Evolutionary conservation across 2,113 vertebrate genomes (phyloP).

Genomic region (Galeopterus variegatus): DNA sequence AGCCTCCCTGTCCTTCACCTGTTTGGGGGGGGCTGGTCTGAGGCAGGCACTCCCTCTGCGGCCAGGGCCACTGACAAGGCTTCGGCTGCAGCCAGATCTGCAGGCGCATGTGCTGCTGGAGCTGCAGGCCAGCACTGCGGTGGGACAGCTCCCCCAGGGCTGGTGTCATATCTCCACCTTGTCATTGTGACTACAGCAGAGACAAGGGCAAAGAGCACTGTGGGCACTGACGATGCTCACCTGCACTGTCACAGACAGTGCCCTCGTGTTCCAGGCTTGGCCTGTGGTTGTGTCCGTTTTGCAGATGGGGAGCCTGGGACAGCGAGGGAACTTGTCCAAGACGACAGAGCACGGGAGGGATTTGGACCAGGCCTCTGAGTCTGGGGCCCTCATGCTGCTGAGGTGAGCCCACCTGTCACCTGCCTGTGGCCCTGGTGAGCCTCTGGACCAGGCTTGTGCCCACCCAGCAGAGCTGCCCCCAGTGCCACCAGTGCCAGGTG

Average conservation of each 20-base stretch:
- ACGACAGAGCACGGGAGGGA: constrained; percentile 66
- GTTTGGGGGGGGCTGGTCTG: neutral
- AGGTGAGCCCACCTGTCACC: neutral
- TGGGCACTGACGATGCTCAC: accelerated
- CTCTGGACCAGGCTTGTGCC: no score
- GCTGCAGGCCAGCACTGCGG: no score
- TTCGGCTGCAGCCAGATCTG: neutral
- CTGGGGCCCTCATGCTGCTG: neutral
- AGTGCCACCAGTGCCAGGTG: neutral
- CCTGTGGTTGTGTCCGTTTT: constrained; percentile 42
- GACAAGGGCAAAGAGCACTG: neutral
- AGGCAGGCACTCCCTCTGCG: neutral
- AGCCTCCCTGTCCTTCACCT: accelerated
- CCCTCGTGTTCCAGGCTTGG: neutral
- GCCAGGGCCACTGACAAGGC: neutral
- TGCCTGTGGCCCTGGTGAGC: neutral
- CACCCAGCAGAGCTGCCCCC: no score
- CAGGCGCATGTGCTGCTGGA: neutral
- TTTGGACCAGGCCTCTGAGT: constrained; percentile 60
- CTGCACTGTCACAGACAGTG: accelerated
- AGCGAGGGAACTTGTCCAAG: constrained; percentile 71
- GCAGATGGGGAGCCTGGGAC: constrained; percentile 47
- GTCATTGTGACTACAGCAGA: neutral
- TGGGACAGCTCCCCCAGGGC: neutral
- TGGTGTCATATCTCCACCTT: neutral